Percentiles rank a stretch among this genome's conserved stretches.
These are phyloP conservation scores for Sebastes minor DNA, from an alignment of 2,797 vertebrate genomes.

Conservation along the genomic window DNA sequence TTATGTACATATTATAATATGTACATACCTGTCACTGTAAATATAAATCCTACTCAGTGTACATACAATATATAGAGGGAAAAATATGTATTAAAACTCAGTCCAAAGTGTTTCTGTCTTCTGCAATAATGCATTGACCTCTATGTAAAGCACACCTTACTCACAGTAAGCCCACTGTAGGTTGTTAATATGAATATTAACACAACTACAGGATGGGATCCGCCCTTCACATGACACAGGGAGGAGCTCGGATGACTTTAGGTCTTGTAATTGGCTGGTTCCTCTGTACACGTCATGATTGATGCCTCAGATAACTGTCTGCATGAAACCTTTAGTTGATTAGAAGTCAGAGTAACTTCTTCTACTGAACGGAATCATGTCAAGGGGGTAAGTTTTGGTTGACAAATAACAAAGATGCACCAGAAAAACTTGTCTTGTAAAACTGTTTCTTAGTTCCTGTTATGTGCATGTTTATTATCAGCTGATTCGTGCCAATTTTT, in stretches of 20 bases:
- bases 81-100: not conserved
- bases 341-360: not conserved
- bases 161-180: not conserved
- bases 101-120: not conserved
- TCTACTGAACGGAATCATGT: constrained; percentile 49
- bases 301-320: constrained; percentile 18
- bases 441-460: not conserved
- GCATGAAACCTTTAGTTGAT: not conserved
- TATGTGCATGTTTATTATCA: not conserved
- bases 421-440: accelerated
- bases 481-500: not conserved
- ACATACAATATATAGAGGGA: not conserved
- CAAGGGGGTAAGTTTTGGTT: constrained; percentile 46
- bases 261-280: constrained; percentile 45
- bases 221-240: not conserved
- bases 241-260: accelerated
- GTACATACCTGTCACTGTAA: too few species aligned
- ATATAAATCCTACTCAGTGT: too few species aligned
- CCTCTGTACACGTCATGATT: constrained; percentile 1
- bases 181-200: not conserved
- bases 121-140: not conserved
- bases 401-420: accelerated
- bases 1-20: too few species aligned
- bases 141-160: too few species aligned
- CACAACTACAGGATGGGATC: not conserved